phyloP scores from a whole-genome alignment of 2,888 invertebrate genomes.

The Caenorhabditis sp. region DNA sequence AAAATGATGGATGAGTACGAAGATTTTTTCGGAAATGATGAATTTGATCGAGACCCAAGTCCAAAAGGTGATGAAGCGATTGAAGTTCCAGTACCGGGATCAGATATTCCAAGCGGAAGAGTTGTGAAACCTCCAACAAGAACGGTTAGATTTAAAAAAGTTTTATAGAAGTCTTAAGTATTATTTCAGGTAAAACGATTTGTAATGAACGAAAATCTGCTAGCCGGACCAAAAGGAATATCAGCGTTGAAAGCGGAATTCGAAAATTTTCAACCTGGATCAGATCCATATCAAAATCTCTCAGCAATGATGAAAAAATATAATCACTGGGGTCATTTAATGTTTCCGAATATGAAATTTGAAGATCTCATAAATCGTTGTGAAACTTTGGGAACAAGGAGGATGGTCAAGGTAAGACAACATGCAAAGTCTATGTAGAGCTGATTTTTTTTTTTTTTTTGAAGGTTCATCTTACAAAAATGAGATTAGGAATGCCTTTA shows the following conservation, averaged over 20 bases:
- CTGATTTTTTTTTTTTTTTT: too few species aligned
- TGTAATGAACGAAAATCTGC: conserved; percentile 39
- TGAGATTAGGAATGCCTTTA: conserved; percentile 37
- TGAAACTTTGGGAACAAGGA: conserved; percentile 48
- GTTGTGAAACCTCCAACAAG: background rate
- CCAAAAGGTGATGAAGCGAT: conserved; percentile 40
- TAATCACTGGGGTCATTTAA: conserved; percentile 50
- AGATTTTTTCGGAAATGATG: conserved; percentile 51
- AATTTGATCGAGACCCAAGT: conserved; percentile 40
- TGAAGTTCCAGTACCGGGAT: conserved; percentile 12
- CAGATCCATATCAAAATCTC: conserved; percentile 53
- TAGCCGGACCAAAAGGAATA: conserved; percentile 45
- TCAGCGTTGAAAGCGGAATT: conserved; percentile 32
- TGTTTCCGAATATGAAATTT: conserved; percentile 51
- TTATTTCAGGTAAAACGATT: conserved; percentile 24
- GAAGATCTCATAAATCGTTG: conserved; percentile 48
- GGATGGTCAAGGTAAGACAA: conserved; percentile 34
- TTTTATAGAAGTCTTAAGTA: too few species aligned
- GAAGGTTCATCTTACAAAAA: conserved; percentile 34
- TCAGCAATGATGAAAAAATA: conserved; percentile 46
- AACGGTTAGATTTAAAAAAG: background rate
- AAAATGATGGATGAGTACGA: conserved; percentile 38
- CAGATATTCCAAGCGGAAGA: background rate
- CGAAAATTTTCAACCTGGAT: conserved; percentile 39
- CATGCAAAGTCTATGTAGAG: too few species aligned